phyloP scores from a whole-genome alignment of 2,113 vertebrate species.

The Sceloporus undulatus region DNA sequence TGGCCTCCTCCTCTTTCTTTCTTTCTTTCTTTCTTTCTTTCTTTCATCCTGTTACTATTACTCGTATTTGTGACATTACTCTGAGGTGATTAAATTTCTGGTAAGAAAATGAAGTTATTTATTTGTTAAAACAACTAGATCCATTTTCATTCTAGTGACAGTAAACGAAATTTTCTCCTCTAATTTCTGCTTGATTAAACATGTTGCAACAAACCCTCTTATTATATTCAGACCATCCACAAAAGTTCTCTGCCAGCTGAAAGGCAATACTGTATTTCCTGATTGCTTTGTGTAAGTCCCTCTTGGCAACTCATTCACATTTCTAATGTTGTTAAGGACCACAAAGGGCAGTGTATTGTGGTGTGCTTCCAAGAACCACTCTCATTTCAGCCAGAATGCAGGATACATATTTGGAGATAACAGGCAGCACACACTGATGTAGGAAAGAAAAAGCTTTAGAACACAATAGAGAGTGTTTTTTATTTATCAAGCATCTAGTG shows the following conservation, averaged over 20 bases:
- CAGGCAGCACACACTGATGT: constrained; percentile 39
- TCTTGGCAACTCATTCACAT: constrained; percentile 67
- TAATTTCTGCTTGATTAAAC: constrained; percentile 64
- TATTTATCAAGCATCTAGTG: constrained; percentile 24
- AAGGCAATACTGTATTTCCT: constrained; percentile 73
- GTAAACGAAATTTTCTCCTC: constrained; percentile 44
- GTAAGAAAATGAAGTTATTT: too few relatives aligned
- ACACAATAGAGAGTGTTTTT: constrained; percentile 50
- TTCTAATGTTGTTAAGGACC: constrained; percentile 72
- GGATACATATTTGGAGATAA: constrained; percentile 59
- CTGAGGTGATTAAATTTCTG: neutral
- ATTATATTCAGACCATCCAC: constrained; percentile 62
- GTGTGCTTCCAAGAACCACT: constrained; percentile 61
- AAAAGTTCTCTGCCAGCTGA: constrained; percentile 69
- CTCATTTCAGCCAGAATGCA: constrained; percentile 69
- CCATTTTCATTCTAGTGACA: neutral
- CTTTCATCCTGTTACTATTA: neutral
- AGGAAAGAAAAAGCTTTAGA: constrained; percentile 66
- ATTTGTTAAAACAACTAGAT: neutral
- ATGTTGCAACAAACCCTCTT: constrained; percentile 65
- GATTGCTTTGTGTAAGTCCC: constrained; percentile 68
- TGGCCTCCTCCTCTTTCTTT: neutral
- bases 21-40: neutral
- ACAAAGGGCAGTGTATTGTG: constrained; percentile 70
- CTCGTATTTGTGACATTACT: neutral